Base-by-base conservation (phyloP, 1,140 invertebrate species). In the Drosophila sp. region DNA sequence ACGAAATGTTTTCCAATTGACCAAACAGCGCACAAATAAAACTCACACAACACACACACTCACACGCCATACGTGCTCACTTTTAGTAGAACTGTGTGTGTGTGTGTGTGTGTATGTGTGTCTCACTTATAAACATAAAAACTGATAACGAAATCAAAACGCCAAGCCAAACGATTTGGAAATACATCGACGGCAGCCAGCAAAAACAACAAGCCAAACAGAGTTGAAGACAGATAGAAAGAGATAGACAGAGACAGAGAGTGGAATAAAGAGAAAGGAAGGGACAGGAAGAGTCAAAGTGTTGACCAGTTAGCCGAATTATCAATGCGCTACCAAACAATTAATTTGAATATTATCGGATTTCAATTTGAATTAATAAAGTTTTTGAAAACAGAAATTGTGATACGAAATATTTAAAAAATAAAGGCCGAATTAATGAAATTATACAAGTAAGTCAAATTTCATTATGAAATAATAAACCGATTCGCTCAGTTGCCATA, bases 101-200 rank as follows among this genome's bases (percentile, higher is more conserved):
- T 71, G 56, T 56, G 34, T 56, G 34, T 34, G 40, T 64, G 27
- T 62, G 50, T 53, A 61, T 72, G 62, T 71, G 51, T 74, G 74
- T 64, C 66, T 45, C 71, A 87, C 82, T 89, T 87, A 87, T 87
- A 87, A 82, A 83, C 79, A 87, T 87, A 89, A 89, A 87, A 87
- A 83, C 83, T 87, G 83, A 87, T 87, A 87, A 89, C 83, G 79
- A 89, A 87, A 87, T 89, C 83, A 87, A 87, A 87, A 87, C 79
- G 78, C 78, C 83, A 74, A 80, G 79, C 79, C 79, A 87, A 87
- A 87, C 79, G 83, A 87, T 87, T 89, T 72, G 83, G 82, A 87
- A 87, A 87, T 87, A 74, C 75, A 89, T 87, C 59, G 82, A 87
- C 72, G 78, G 78, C 70, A 64, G 34, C 32, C 29, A 54, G 25